Base-by-base conservation (phyloP, 2,797 vertebrate species). In the Leptoclinus maculatus region DNA sequence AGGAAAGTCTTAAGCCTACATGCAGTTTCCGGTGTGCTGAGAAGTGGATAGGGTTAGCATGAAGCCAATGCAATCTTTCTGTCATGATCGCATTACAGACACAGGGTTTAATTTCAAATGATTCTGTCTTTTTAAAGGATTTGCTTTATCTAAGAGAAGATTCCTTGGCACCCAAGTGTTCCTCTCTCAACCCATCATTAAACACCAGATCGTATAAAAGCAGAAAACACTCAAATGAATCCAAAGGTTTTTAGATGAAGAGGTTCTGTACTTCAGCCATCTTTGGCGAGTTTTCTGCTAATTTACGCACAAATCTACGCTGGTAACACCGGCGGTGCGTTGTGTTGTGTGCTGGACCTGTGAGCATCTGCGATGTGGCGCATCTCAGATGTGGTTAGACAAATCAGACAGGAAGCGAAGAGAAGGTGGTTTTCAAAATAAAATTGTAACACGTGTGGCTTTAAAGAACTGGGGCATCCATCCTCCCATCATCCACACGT, bases 311-410 rank as follows among this genome's bases (percentile, higher is more conserved):
- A 88, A 71, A 87, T 84, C 34, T 85, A 88, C 75, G 83, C 72
- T 76, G 79, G 23, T 76, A 23, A 66, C 76, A 76, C 82, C 78
- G 66, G 76, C 83, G 51, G 68, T 39, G 75, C 68, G 83, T 34
- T 86, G 86, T 68, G 76, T 76, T 87, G 74, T 84, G 77, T 64
- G 13, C 12, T 87, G 87, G 87, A 87, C 83, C 88, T 87, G 89
- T 74, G 80, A 89, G 88, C 85, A 78, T 89, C 91, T 90, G 86
- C 87, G 91, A 89, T 89, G 92, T 93, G 90, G 92, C 90, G 91
- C 94, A 95, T 93, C 90, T 91, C 83, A 58, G 60, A 13, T 2
- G 2, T 0, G 17, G 25, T 38, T 0, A 58, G 39, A 64, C 19
- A 6, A 38, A 3, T 34, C 17, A 25, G 36, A 62, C 71, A 41